A percentile compares a stretch with the other conserved stretches of the same genome.
Evolutionary conservation across 1,140 invertebrate species (phyloP).

Genomic region (Sinella curviseta): DNA sequence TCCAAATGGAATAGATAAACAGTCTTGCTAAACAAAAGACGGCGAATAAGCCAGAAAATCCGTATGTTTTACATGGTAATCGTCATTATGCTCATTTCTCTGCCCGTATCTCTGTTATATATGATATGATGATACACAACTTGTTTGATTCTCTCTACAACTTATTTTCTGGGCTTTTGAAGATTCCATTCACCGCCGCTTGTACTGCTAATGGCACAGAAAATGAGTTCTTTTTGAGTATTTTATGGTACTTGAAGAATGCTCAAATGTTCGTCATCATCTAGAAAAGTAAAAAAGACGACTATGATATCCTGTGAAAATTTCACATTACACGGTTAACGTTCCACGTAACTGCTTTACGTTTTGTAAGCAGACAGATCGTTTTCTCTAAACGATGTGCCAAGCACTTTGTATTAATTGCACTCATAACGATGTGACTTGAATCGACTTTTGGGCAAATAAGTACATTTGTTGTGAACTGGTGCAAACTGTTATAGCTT

Average conservation of each 20-base stretch:
- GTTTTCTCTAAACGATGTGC: not conserved
- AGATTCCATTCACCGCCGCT: too few relatives aligned
- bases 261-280: too few relatives aligned
- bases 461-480: too few relatives aligned
- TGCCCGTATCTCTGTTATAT: not conserved
- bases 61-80: too few relatives aligned
- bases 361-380: not conserved
- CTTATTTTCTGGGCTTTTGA: too few relatives aligned
- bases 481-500: too few relatives aligned
- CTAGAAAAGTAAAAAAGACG: not conserved
- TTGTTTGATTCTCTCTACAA: too few relatives aligned
- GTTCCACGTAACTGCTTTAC: too few relatives aligned
- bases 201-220: not conserved
- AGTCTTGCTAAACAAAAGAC: too few relatives aligned
- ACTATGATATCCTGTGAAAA: not conserved
- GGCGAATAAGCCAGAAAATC: not conserved
- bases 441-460: too few relatives aligned
- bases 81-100: not conserved
- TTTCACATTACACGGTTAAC: not conserved
- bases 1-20: conserved; percentile 3
- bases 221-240: not conserved
- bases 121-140: not conserved
- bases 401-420: not conserved
- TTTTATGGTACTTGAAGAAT: not conserved
- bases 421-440: not conserved